Conservation (phyloP, 2,888 invertebrate genomes). For the Limnephilus rhombicus region DNA sequence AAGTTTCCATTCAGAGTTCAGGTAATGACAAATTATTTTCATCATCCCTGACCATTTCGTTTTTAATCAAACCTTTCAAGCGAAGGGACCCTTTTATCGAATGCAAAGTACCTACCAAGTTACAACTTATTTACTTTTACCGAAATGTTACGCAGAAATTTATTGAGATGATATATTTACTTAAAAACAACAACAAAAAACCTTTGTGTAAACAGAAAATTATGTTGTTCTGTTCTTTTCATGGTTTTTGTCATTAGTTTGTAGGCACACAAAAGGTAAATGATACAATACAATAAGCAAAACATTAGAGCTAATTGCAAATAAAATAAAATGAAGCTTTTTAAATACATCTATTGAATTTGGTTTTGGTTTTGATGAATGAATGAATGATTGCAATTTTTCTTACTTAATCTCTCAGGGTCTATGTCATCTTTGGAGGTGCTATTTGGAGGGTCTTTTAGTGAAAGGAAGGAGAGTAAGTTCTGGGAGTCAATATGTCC, state of each 20-base stretch:
- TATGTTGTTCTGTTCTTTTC: not conserved
- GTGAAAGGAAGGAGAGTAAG: too few relatives aligned
- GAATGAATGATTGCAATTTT: too few relatives aligned
- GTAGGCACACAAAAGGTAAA: not conserved
- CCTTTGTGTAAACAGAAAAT: not conserved
- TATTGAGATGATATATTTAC: not conserved
- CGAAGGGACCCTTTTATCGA: not conserved
- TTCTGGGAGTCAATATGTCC: too few relatives aligned
- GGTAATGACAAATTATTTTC: constrained; percentile 14
- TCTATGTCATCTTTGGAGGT: too few relatives aligned
- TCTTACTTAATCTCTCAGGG: too few relatives aligned
- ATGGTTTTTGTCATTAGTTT: not conserved
- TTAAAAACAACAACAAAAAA: not conserved
- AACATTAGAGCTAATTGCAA: too few relatives aligned
- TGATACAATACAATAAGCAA: too few relatives aligned
- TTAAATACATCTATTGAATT: too few relatives aligned
- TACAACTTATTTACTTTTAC: not conserved
- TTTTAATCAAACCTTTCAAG: not conserved
- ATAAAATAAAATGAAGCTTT: too few relatives aligned
- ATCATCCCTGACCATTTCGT: not conserved
- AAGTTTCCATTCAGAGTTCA: not conserved
- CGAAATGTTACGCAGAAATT: not conserved
- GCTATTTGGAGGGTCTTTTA: too few relatives aligned
- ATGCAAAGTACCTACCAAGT: not conserved
- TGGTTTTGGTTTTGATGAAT: too few relatives aligned